Conservation (phyloP, 2,797 vertebrate genomes). For the Staurois parvus region DNA sequence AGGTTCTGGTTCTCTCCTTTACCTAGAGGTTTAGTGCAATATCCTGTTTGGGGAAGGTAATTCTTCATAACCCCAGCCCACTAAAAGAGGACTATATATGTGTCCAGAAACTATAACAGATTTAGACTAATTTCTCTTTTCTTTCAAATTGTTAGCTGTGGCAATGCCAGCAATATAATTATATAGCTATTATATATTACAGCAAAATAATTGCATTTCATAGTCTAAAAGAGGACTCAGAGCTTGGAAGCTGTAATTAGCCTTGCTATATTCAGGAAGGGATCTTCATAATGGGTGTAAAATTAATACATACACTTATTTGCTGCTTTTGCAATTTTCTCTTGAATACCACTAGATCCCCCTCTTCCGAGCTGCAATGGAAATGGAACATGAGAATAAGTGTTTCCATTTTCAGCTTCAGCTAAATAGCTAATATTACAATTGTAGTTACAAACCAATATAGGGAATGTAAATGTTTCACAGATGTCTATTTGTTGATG, state of each 20-base stretch:
- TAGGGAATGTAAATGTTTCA: background rate
- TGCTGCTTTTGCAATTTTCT: constrained; percentile 50
- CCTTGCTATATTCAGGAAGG: constrained; percentile 47
- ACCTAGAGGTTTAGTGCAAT: too few relatives aligned
- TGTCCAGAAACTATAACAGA: constrained; percentile 39
- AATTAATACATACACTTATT: constrained; percentile 57
- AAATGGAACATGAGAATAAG: constrained; percentile 32
- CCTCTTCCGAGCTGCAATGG: constrained; percentile 9
- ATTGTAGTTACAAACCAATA: background rate
- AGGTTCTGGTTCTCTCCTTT: too few relatives aligned
- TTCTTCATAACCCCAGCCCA: too few relatives aligned
- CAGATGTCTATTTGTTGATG: background rate
- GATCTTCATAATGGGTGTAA: constrained; percentile 49
- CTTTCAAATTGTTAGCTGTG: constrained; percentile 14
- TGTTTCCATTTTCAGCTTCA: constrained; percentile 39
- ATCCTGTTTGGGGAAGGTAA: too few relatives aligned
- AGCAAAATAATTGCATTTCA: constrained; percentile 59
- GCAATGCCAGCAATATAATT: constrained; percentile 56
- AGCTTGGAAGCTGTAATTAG: constrained; percentile 57
- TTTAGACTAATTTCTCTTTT: constrained; percentile 53
- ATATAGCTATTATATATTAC: constrained; percentile 58
- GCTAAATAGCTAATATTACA: constrained; percentile 34
- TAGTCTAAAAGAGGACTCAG: constrained; percentile 53
- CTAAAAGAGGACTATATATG: background rate
- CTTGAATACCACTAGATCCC: constrained; percentile 9